Conservation (phyloP, 1,140 invertebrate species). For the Mylabris phalerata region DNA sequence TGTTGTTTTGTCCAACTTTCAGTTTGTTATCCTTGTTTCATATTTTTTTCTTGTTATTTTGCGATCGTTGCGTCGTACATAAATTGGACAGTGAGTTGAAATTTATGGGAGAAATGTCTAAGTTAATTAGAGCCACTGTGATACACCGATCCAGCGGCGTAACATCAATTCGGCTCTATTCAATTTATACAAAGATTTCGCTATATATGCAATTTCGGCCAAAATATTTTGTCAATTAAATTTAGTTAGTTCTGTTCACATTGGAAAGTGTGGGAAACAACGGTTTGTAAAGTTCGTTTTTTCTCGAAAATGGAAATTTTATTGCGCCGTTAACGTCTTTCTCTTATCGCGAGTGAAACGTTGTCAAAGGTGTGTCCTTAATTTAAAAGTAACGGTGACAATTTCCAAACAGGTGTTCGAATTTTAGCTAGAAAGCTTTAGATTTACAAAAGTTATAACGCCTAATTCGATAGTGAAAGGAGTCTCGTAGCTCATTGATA, state of each 20-base stretch:
- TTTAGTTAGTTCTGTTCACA: no score
- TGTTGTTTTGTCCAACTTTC: constrained; percentile 11
- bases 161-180: constrained; percentile 14
- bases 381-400: no score
- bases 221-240: no score
- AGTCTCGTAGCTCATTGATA: no score
- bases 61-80: constrained; percentile 22
- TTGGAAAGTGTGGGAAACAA: constrained; percentile 5
- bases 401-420: no score
- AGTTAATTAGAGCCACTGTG: constrained; percentile 31
- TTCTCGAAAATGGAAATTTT: constrained; percentile 13
- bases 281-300: constrained; percentile 6
- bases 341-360: constrained; percentile 14
- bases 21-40: background rate
- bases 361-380: background rate
- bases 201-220: no score
- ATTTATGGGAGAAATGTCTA: constrained; percentile 29
- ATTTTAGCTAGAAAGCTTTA: no score
- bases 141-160: constrained; percentile 27
- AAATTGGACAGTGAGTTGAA: constrained; percentile 26
- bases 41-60: background rate
- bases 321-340: constrained; percentile 10
- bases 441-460: no score
- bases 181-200: background rate
- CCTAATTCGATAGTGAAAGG: no score